Conservation (phyloP, 2,888 invertebrate species). For the Andrena minutula region DNA sequence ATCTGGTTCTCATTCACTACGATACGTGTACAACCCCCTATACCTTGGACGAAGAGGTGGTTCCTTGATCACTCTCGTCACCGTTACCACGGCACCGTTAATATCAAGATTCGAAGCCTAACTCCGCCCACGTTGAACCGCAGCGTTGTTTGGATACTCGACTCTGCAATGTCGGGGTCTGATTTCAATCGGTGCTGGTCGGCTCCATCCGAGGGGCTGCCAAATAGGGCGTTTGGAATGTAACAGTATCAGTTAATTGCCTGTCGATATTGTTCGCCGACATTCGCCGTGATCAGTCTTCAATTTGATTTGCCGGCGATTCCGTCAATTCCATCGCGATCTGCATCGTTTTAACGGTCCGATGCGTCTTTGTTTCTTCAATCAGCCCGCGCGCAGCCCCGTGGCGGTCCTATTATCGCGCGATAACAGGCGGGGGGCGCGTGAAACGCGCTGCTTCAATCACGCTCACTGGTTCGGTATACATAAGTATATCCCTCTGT, state of each 20-base stretch:
- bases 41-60: conserved; percentile 2
- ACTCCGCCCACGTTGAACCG: background rate
- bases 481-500: background rate
- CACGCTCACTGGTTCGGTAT: too few relatives aligned
- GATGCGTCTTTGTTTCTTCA: background rate
- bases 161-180: background rate
- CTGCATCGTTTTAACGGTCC: conserved; percentile 1
- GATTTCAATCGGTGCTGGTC: conserved; percentile 12
- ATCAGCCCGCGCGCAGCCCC: conserved; percentile 1
- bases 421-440: background rate
- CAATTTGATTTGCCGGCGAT: conserved; percentile 42
- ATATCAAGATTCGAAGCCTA: background rate
- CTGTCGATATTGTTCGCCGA: conserved; percentile 27
- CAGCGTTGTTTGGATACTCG: background rate
- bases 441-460: background rate
- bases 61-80: background rate
- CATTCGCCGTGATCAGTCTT: conserved; percentile 51
- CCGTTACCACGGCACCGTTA: background rate
- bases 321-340: conserved; percentile 33
- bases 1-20: background rate
- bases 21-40: background rate
- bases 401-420: background rate
- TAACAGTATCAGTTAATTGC: conserved; percentile 46
- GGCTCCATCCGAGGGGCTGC: conserved; percentile 11
- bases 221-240: conserved; percentile 54